Evolutionary conservation across 2,797 vertebrate genomes (phyloP).

Genomic region (Hydrocynus forskahlii): DNA sequence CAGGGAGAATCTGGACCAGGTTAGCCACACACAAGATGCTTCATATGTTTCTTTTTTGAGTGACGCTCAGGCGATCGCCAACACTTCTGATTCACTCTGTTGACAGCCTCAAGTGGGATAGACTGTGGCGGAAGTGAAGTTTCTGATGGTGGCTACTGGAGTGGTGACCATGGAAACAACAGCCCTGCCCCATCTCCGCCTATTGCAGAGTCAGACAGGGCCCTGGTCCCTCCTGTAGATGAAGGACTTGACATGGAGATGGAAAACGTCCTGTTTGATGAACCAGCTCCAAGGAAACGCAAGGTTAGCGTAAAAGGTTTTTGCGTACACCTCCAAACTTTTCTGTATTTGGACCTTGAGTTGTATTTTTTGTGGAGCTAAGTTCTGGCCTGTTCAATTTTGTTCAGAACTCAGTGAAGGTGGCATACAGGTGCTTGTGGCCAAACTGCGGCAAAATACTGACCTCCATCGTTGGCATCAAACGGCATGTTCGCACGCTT

Average conservation of each 20-base stretch:
- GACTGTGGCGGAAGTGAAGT: conserved; percentile 78
- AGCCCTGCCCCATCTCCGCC: conserved; percentile 84
- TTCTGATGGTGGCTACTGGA: conserved; percentile 91
- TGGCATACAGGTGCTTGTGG: conserved; percentile 91
- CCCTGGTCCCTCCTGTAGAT: conserved; percentile 73
- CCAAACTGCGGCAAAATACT: conserved; percentile 89
- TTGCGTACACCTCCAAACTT: neutral
- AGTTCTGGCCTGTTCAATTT: neutral
- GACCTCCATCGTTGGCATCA: conserved; percentile 90
- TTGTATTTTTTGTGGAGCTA: neutral
- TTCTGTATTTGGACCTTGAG: neutral
- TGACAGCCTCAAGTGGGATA: conserved; percentile 66
- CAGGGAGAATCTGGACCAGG: conserved; percentile 67
- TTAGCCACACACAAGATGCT: conserved; percentile 61
- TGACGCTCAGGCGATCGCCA: neutral
- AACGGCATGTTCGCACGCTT: conserved; percentile 88
- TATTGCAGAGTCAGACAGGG: conserved; percentile 71
- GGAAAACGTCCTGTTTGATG: conserved; percentile 84
- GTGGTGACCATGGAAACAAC: conserved; percentile 72
- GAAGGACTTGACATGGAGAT: conserved; percentile 87
- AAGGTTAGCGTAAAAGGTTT: conserved; percentile 73
- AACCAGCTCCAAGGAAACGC: conserved; percentile 85
- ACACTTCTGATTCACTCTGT: neutral
- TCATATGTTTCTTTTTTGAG: no score
- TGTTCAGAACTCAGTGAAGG: conserved; percentile 87